phyloP scores from a whole-genome alignment of 2,888 invertebrate species.

The Rhagonycha fulva region DNA sequence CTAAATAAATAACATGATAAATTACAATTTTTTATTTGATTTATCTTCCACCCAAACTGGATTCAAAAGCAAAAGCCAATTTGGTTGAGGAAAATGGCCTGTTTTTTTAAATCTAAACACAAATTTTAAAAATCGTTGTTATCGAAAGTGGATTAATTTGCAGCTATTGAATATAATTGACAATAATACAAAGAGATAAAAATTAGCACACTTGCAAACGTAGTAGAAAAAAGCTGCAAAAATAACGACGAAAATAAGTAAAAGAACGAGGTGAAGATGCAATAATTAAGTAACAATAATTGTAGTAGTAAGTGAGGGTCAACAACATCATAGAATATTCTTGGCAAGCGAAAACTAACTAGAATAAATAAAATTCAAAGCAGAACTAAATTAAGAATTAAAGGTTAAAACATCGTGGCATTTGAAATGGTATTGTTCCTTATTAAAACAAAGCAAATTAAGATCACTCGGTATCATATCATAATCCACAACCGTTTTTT shows the following conservation, averaged over 20 bases:
- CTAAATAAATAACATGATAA: no score
- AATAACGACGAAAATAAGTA: neutral
- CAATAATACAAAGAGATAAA: neutral
- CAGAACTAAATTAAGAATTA: conserved; percentile 17
- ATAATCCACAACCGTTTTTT: neutral
- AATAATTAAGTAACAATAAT: neutral
- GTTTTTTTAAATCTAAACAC: no score
- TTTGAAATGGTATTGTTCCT: conserved; percentile 10
- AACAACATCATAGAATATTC: conserved; percentile 8
- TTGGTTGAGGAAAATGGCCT: no score
- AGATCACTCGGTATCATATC: neutral
- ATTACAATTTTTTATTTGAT: no score
- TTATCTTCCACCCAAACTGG: no score
- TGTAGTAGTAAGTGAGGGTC: conserved; percentile 10
- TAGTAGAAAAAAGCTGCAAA: neutral
- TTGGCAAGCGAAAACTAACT: conserved; percentile 15
- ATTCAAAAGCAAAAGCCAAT: no score
- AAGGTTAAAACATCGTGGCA: conserved; percentile 24
- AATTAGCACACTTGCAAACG: neutral
- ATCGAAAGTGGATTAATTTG: no score
- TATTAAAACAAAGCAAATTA: neutral
- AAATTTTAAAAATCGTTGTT: no score
- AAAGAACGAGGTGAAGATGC: neutral
- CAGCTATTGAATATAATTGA: no score
- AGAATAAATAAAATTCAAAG: conserved; percentile 12